A percentile compares a stretch with the other conserved stretches of the same genome.
Evolutionary conservation across 2,888 invertebrate species (phyloP).

Genomic region (Onchidella celtica): DNA sequence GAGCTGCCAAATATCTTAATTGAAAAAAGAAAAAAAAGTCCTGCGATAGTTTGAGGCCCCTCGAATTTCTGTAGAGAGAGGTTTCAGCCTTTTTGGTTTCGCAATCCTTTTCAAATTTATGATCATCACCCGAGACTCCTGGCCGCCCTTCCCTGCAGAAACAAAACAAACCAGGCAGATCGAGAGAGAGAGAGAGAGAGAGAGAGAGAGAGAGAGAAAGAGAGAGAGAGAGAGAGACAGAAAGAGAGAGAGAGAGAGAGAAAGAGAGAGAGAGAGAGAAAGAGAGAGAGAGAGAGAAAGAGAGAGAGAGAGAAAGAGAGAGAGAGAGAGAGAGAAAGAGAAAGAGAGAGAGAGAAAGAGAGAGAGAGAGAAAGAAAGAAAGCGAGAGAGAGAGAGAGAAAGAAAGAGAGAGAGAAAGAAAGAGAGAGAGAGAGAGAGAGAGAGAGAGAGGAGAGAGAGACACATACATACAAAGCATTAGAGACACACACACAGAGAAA

Average conservation of each 20-base stretch:
- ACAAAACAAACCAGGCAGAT: too few relatives aligned
- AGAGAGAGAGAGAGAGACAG: not conserved
- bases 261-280: not conserved
- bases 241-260: conserved; percentile 5
- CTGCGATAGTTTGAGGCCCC: too few relatives aligned
- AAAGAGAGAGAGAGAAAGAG: not conserved
- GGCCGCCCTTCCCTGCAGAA: too few relatives aligned
- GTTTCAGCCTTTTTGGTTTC: too few relatives aligned
- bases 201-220: not conserved
- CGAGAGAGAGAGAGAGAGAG: too few relatives aligned
- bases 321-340: not conserved
- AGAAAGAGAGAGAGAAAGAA: not conserved
- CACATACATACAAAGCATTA: not conserved
- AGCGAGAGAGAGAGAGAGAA: too few relatives aligned
- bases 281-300: conserved; percentile 5
- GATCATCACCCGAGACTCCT: too few relatives aligned
- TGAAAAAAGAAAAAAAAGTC: too few relatives aligned
- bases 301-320: not conserved
- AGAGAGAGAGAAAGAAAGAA: too few relatives aligned
- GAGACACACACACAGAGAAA: not conserved
- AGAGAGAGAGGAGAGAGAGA: not conserved
- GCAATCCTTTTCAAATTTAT: too few relatives aligned
- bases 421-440: not conserved
- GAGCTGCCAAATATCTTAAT: too few relatives aligned
- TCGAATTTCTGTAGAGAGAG: too few relatives aligned